phyloP scores from a whole-genome alignment of 1,140 invertebrate species.

The Brachionus paranguensis region DNA sequence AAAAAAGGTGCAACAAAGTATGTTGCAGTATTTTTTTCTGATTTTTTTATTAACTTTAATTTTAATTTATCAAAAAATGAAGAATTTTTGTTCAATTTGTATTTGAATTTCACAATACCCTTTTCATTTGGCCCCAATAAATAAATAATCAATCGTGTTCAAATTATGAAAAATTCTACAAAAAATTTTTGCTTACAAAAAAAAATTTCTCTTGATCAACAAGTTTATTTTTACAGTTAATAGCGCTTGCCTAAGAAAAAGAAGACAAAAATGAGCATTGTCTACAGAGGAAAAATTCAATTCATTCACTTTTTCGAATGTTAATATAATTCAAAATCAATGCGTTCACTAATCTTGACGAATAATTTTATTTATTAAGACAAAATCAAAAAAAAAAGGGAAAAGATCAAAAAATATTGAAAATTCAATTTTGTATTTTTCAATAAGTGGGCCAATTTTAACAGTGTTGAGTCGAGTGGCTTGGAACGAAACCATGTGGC shows the following conservation, averaged over 20 bases:
- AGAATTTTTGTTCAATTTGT: too few relatives aligned
- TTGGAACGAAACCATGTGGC: conserved; percentile 62
- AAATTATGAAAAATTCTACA: too few relatives aligned
- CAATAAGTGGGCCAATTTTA: not conserved
- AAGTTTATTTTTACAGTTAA: not conserved
- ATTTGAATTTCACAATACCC: too few relatives aligned
- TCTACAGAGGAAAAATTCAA: not conserved
- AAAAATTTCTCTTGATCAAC: too few relatives aligned
- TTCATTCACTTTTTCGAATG: not conserved
- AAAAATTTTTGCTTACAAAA: too few relatives aligned
- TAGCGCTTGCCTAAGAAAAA: not conserved
- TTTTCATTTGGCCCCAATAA: too few relatives aligned
- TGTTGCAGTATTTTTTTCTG: too few relatives aligned
- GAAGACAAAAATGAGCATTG: not conserved
- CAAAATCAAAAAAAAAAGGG: not conserved
- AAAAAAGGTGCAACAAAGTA: too few relatives aligned
- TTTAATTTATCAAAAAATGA: too few relatives aligned
- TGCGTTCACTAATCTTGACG: not conserved
- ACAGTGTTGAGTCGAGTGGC: not conserved
- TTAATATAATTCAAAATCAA: not conserved
- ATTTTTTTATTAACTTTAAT: too few relatives aligned
- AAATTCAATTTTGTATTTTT: not conserved
- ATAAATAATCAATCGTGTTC: too few relatives aligned
- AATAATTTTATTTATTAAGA: not conserved
- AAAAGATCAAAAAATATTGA: not conserved